These are phyloP conservation scores for Nannoperca obscura DNA, from an alignment of 2,797 vertebrate genomes.

Conservation along the genomic window DNA sequence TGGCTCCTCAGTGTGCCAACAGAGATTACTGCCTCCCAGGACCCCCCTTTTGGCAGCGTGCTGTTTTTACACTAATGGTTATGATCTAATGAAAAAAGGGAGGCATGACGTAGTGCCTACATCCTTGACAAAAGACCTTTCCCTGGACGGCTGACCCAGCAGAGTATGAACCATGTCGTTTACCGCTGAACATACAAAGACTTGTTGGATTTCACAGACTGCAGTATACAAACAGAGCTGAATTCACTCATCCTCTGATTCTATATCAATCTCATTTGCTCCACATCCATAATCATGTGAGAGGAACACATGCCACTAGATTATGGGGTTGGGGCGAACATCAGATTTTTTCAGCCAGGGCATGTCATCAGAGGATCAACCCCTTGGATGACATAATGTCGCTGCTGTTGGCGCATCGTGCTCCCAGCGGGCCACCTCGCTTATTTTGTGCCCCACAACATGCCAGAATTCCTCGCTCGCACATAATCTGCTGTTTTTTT, in stretches of 20 bases:
- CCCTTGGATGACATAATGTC: conserved; percentile 48
- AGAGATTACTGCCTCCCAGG: conserved; percentile 28
- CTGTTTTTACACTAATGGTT: conserved; percentile 30
- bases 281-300: conserved; percentile 36
- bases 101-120: not conserved
- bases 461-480: conserved; percentile 6
- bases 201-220: conserved; percentile 27
- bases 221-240: conserved; percentile 16
- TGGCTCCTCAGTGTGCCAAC: conserved; percentile 29
- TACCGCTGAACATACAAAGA: conserved; percentile 8
- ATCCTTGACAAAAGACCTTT: conserved; percentile 22
- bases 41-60: not conserved
- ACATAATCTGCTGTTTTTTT: conserved; percentile 33
- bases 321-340: conserved; percentile 35
- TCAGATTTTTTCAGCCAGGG: conserved; percentile 32
- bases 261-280: conserved; percentile 43
- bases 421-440: conserved; percentile 4
- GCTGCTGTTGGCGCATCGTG: conserved; percentile 18
- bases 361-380: conserved; percentile 53
- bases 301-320: conserved; percentile 47
- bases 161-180: conserved; percentile 2
- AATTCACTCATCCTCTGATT: conserved; percentile 15
- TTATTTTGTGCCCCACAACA: conserved; percentile 11
- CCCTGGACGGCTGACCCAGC: conserved; percentile 5
- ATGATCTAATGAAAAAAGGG: conserved; percentile 20